phyloP scores from a whole-genome alignment of 2,797 vertebrate genomes.

The Scleropages formosus region DNA sequence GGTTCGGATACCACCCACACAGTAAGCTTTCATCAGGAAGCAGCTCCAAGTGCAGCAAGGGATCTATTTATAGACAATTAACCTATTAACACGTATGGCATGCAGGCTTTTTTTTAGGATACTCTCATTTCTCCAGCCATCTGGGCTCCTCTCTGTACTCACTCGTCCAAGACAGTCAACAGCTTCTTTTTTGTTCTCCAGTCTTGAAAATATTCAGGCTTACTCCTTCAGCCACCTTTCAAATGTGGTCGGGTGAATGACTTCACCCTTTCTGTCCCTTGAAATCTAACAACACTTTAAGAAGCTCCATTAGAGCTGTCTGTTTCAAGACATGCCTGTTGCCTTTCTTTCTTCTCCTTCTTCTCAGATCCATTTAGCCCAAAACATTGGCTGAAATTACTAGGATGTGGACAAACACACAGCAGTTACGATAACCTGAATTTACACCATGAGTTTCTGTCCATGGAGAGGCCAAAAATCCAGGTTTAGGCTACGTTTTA shows the following conservation, averaged over 20 bases:
- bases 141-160: neutral
- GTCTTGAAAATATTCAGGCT: too few relatives aligned
- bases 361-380: neutral
- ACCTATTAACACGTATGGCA: slow-evolving; percentile 16
- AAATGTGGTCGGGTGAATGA: neutral
- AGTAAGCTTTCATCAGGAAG: neutral
- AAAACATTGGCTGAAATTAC: neutral
- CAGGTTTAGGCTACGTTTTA: too few relatives aligned
- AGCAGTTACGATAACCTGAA: neutral
- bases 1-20: neutral
- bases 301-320: neutral
- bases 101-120: neutral
- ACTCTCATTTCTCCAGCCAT: neutral
- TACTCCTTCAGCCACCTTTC: too few relatives aligned
- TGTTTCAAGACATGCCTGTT: neutral
- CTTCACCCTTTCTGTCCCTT: too few relatives aligned
- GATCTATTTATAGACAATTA: slow-evolving; percentile 17
- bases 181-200: neutral
- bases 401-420: too few relatives aligned
- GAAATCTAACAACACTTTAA: too few relatives aligned
- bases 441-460: neutral
- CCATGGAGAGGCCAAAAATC: too few relatives aligned
- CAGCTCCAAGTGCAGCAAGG: neutral
- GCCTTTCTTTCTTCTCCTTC: neutral
- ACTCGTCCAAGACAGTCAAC: neutral